These are phyloP conservation scores for Sardina pilchardus DNA, from an alignment of 2,113 vertebrate species.

Conservation along the genomic window DNA sequence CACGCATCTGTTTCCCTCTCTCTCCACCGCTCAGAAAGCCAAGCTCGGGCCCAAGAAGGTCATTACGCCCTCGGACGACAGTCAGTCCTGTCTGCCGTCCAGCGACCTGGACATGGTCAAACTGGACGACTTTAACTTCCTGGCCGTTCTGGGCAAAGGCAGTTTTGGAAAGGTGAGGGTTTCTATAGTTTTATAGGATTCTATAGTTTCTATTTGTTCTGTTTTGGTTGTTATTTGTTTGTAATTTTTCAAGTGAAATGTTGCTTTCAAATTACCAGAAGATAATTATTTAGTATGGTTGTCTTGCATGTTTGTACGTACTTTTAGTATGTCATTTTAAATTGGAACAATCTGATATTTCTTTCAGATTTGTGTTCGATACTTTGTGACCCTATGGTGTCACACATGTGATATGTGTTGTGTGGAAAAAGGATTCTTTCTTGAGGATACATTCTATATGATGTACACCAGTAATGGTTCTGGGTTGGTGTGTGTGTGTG, in stretches of 20 bases:
- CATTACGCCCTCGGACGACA: slow-evolving; percentile 79
- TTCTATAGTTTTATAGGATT: too few species aligned
- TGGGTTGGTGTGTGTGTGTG: background rate
- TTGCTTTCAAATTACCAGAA: too few species aligned
- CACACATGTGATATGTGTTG: too few species aligned
- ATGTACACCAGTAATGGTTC: background rate
- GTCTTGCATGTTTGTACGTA: background rate
- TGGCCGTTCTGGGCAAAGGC: slow-evolving; percentile 95
- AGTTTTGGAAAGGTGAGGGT: slow-evolving; percentile 90
- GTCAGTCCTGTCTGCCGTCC: slow-evolving; percentile 68
- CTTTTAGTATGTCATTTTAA: too few species aligned
- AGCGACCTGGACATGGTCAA: slow-evolving; percentile 87
- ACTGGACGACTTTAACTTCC: slow-evolving; percentile 89
- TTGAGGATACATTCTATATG: background rate
- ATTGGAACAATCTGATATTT: background rate
- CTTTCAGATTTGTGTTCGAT: too few species aligned
- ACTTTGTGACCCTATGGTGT: too few species aligned
- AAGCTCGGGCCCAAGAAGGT: slow-evolving; percentile 93
- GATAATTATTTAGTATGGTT: too few species aligned
- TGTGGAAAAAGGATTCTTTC: too few species aligned
- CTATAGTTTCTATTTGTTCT: background rate
- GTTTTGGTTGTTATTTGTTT: background rate
- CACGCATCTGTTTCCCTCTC: background rate
- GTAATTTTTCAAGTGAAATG: background rate
- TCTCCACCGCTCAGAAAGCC: slow-evolving; percentile 81